These are phyloP conservation scores for Eupleurogrammus muticus DNA, from an alignment of 2,797 vertebrate genomes.

Conservation along the genomic window DNA sequence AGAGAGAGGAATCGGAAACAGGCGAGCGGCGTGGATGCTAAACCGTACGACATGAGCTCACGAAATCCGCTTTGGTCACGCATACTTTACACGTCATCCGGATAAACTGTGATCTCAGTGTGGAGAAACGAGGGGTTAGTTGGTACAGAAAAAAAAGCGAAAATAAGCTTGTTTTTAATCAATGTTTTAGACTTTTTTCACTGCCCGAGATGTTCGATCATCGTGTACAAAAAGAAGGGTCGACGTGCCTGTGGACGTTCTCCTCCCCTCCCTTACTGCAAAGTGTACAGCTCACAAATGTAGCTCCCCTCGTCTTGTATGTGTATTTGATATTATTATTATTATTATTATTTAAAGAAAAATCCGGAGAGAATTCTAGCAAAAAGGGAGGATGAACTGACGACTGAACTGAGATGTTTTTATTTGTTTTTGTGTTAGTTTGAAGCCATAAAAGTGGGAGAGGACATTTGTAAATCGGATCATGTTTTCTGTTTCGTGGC, in stretches of 20 bases:
- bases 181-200: constrained; percentile 64
- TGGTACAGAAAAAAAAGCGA: constrained; percentile 66
- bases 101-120: constrained; percentile 80
- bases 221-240: constrained; percentile 73
- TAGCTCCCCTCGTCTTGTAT: constrained; percentile 79
- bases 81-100: constrained; percentile 65
- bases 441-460: constrained; percentile 81
- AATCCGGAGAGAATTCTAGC: constrained; percentile 53
- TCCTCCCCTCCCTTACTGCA: constrained; percentile 61
- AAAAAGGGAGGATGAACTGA: constrained; percentile 56
- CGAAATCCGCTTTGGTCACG: constrained; percentile 49
- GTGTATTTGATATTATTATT: constrained; percentile 82
- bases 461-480: constrained; percentile 83
- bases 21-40: background rate
- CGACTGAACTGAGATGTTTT: constrained; percentile 64
- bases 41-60: constrained; percentile 24
- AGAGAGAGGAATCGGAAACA: constrained; percentile 11
- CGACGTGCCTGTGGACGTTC: constrained; percentile 62
- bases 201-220: constrained; percentile 70
- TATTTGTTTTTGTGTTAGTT: constrained; percentile 75
- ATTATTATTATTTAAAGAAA: constrained; percentile 76
- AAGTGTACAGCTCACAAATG: constrained; percentile 81
- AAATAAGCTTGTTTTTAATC: constrained; percentile 64
- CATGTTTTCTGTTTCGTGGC: constrained; percentile 74
- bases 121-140: constrained; percentile 46